Evolutionary conservation across 2,888 invertebrate genomes (phyloP), one percentile per base, ranked within the genome.

Genomic region (Harpalus rufipes): DNA sequence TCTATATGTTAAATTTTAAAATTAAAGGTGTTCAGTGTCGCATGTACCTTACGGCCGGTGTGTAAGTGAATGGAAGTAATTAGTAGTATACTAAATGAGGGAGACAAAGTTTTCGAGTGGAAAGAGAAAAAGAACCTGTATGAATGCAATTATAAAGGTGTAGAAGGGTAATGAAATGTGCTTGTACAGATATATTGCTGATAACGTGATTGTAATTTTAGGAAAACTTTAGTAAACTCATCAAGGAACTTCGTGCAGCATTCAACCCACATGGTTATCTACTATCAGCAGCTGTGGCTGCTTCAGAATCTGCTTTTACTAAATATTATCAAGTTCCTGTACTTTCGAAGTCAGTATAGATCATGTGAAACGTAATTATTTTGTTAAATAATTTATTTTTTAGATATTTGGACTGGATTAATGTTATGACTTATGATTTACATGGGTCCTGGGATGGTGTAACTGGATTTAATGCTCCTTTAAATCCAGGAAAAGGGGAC

Each of bases 381-480:
- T 12, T 51, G 44, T 51, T 51, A 51, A 51, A 51, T 51, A 12
- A 8, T 10, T 51, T 51, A 51, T 14, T 16, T 59, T 65, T 32
- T 8, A 72, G 72, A 44, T 72, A 72, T 86, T 89, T 96, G 44
- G 93, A 96, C 87, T 91, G 94, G 21, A 93, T 96, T 58, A 94
- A 94, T 87, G 87, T 96, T 0, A 96, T 96, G 96, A 89, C 95
- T 0, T 96, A 96, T 87, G 96, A 96, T 88, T 91, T 95, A 87
- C 93, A 95, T 87, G 95, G 95, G 0, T 89, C 93, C 0, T 95
- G 94, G 94, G 94, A 95, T 65, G 58, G 89, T 0, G 90, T 90
- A 0, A 93, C 94, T 0, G 95, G 94, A 0, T 92, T 32, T 18
- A 74, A 83, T 61, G 74, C 83, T 39, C 74, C 74, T 7, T 32